These are phyloP conservation scores for Pristionchus fissidentatus DNA, from an alignment of 2,888 invertebrate genomes.

Conservation along the genomic window DNA sequence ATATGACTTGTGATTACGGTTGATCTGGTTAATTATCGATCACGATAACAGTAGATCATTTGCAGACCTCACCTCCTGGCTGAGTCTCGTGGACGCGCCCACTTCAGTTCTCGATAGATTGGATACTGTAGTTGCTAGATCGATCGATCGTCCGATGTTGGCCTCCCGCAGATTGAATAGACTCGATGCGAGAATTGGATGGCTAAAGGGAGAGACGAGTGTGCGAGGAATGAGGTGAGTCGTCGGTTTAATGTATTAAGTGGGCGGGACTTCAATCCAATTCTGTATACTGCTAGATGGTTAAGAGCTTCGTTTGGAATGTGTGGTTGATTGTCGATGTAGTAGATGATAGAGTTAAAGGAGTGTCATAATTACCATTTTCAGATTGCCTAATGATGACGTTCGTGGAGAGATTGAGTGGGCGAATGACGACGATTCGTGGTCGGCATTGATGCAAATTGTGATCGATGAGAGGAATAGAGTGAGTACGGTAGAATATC, in stretches of 20 bases:
- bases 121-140: slow-evolving; percentile 29
- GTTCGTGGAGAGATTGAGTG: slow-evolving; percentile 9
- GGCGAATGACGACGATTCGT: slow-evolving; percentile 32
- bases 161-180: slow-evolving; percentile 1
- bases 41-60: neutral
- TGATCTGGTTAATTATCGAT: neutral
- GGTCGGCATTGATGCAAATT: neutral
- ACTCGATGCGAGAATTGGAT: neutral
- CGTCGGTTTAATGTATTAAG: neutral
- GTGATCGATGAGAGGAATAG: slow-evolving; percentile 30
- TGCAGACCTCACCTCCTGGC: slow-evolving; percentile 60
- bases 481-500: neutral
- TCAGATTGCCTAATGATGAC: slow-evolving; percentile 9
- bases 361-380: neutral
- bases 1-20: neutral
- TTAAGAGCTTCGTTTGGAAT: too few species aligned
- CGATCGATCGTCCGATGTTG: neutral
- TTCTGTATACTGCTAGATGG: too few species aligned
- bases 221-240: neutral
- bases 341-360: neutral
- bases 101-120: slow-evolving; percentile 51
- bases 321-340: too few species aligned
- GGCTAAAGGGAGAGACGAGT: slow-evolving; percentile 28
- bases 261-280: neutral
- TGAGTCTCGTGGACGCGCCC: slow-evolving; percentile 55